phyloP scores from a whole-genome alignment of 2,113 vertebrate species.

The Pelmatolapia mariae region DNA sequence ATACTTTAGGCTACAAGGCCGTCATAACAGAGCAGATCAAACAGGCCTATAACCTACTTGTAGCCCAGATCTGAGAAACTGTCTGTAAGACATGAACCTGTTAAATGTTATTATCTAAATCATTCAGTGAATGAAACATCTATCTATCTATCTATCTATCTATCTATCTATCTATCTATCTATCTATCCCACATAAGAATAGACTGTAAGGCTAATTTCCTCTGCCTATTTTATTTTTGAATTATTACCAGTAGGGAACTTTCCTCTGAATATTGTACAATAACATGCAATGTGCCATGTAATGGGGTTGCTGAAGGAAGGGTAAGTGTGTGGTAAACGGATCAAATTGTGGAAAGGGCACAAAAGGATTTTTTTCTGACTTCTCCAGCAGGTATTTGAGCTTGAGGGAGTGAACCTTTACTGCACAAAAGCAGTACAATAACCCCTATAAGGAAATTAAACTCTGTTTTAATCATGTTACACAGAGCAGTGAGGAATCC shows the following conservation, averaged over 20 bases:
- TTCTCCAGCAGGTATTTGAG: neutral
- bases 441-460: neutral
- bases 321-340: neutral
- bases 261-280: neutral
- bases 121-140: neutral
- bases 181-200: neutral
- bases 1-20: slow-evolving; percentile 7
- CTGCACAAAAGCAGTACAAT: neutral
- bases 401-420: neutral
- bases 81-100: neutral
- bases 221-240: neutral
- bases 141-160: slow-evolving; percentile 7
- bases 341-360: neutral
- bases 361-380: neutral
- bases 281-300: neutral
- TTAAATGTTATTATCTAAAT: neutral
- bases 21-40: slow-evolving; percentile 26
- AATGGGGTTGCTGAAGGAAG: neutral
- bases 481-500: neutral
- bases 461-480: neutral
- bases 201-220: neutral
- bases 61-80: neutral
- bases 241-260: neutral
- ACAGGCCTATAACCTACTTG: slow-evolving; percentile 9
- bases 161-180: neutral